phyloP scores from a whole-genome alignment of 1,140 invertebrate species.

The Mercenaria mercenaria region DNA sequence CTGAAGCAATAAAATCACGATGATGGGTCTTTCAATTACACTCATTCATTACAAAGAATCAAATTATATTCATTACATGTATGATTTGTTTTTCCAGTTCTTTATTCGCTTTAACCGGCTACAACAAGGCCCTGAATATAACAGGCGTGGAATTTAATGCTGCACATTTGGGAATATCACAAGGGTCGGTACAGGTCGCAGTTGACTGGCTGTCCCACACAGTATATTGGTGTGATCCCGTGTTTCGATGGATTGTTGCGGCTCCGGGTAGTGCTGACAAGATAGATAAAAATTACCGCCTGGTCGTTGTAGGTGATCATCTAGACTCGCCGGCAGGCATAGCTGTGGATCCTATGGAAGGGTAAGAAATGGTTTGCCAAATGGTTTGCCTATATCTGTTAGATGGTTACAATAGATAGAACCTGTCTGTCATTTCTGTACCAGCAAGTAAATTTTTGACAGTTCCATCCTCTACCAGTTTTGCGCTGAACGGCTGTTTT shows the following conservation, averaged over 20 bases:
- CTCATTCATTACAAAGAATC: too few species aligned
- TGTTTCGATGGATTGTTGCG: slow-evolving; percentile 20
- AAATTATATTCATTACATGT: too few species aligned
- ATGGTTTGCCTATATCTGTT: too few species aligned
- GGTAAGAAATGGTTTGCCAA: slow-evolving; percentile 9
- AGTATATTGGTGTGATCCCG: slow-evolving; percentile 28
- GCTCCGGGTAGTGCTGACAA: background rate
- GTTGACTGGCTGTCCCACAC: slow-evolving; percentile 32
- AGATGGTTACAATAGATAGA: too few species aligned
- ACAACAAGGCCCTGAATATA: background rate
- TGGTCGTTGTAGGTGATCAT: background rate
- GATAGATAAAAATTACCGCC: background rate
- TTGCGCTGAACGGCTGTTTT: too few species aligned
- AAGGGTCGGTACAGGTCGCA: background rate
- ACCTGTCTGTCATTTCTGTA: too few species aligned
- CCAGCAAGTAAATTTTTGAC: too few species aligned
- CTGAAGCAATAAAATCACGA: too few species aligned
- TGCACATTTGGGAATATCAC: background rate
- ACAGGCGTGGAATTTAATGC: background rate
- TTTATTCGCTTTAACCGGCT: background rate
- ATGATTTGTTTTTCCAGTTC: too few species aligned
- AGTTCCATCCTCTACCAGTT: too few species aligned
- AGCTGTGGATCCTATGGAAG: slow-evolving; percentile 17
- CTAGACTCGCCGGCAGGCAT: background rate
- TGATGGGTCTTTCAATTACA: too few species aligned